phyloP scores from a whole-genome alignment of 2,113 vertebrate genomes.

The Planiliza haematocheilus region DNA sequence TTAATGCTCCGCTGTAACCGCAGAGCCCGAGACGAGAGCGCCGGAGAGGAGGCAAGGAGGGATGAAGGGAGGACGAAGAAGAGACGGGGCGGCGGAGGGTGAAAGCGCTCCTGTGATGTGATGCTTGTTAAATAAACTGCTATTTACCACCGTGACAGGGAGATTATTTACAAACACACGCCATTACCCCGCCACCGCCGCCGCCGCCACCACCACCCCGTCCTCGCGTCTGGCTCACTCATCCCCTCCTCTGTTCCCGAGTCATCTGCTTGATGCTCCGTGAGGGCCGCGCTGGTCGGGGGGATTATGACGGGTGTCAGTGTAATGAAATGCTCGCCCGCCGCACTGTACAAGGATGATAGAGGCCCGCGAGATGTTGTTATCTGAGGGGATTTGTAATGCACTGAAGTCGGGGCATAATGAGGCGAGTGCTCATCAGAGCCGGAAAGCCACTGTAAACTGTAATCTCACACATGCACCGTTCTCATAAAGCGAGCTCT shows the following conservation, averaged over 20 bases:
- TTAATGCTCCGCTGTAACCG: constrained; percentile 77
- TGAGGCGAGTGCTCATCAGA: constrained; percentile 57
- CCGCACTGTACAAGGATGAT: constrained; percentile 46
- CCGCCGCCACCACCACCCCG: background rate
- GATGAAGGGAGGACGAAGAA: constrained; percentile 48
- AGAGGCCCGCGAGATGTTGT: constrained; percentile 59
- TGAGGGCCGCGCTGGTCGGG: constrained; percentile 58
- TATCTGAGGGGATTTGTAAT: constrained; percentile 69
- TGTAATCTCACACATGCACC: constrained; percentile 44
- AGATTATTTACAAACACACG: constrained; percentile 86
- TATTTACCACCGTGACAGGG: constrained; percentile 79
- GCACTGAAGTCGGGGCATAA: constrained; percentile 63
- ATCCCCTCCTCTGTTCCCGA: constrained; percentile 42
- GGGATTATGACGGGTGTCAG: constrained; percentile 69
- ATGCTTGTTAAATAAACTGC: constrained; percentile 84
- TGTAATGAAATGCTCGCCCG: constrained; percentile 66
- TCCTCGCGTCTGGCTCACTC: constrained; percentile 32
- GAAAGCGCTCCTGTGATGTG: constrained; percentile 76
- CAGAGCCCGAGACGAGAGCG: constrained; percentile 57
- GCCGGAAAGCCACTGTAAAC: constrained; percentile 56
- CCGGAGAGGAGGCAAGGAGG: constrained; percentile 43
- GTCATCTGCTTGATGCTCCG: constrained; percentile 64
- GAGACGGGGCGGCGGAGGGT: constrained; percentile 51
- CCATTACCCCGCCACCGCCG: constrained; percentile 60
- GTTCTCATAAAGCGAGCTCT: constrained; percentile 22